These are phyloP conservation scores for Geothlypis trichas DNA, from an alignment of 2,113 vertebrate species.

Conservation along the genomic window DNA sequence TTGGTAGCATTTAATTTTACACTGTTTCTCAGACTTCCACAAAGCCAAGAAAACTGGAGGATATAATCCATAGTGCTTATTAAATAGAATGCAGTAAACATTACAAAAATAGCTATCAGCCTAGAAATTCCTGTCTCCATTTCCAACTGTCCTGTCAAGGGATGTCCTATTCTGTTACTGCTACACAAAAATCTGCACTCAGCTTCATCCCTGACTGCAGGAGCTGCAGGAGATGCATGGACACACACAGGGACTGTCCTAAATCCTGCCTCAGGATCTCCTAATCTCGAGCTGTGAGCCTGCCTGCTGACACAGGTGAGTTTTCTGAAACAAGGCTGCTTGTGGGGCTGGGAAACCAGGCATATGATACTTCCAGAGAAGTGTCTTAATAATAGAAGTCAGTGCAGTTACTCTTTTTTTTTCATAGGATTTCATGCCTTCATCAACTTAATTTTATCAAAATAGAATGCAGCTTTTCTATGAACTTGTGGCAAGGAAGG, in stretches of 20 bases:
- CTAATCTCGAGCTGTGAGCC: background rate
- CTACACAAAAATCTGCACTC: background rate
- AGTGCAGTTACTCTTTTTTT: background rate
- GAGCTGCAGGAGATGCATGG: background rate
- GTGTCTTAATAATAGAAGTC: background rate
- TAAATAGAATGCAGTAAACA: background rate
- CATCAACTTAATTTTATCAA: background rate
- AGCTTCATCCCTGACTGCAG: background rate
- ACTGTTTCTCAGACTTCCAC: background rate
- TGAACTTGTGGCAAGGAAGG: background rate
- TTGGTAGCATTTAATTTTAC: background rate
- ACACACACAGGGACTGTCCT: background rate
- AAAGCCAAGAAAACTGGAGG: background rate
- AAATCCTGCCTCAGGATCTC: background rate
- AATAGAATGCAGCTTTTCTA: background rate
- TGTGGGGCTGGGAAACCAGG: background rate
- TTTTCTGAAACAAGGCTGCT: background rate
- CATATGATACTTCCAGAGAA: background rate
- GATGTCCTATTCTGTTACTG: background rate
- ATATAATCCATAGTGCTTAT: background rate
- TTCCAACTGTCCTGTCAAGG: background rate
- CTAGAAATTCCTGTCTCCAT: background rate
- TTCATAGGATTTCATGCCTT: background rate
- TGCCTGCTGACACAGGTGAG: background rate
- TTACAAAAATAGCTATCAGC: background rate